These are phyloP conservation scores for Pseudorhiza aurosa DNA, from an alignment of 30 jellyfish, hydroid and myxozoan genomes.

Conservation along the genomic window DNA sequence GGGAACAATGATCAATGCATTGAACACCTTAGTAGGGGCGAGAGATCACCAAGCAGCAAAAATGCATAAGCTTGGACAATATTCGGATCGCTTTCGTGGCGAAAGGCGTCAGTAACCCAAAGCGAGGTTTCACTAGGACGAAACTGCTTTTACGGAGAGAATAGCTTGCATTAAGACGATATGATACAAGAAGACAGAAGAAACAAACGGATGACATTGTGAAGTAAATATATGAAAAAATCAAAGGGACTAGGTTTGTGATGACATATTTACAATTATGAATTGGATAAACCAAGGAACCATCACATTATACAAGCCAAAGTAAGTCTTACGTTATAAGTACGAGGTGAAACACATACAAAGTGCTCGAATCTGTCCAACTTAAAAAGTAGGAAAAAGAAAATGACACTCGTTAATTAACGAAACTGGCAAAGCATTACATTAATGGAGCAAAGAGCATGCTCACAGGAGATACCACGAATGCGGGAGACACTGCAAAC, in stretches of 20 bases:
- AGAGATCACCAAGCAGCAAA: no score
- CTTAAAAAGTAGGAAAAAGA: neutral
- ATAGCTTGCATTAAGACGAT: no score
- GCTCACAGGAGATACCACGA: neutral
- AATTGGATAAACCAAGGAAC: conserved; percentile 32
- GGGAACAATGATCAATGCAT: no score
- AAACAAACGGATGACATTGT: neutral
- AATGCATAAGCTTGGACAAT: no score
- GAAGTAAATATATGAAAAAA: conserved; percentile 33
- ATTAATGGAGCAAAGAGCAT: neutral
- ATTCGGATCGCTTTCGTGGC: no score
- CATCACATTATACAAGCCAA: conserved; percentile 47
- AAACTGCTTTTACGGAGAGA: no score
- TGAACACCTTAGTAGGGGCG: no score
- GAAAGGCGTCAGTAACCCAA: no score
- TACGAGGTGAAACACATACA: neutral
- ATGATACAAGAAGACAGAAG: neutral
- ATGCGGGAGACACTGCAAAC: neutral
- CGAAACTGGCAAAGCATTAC: neutral
- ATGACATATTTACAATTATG: conserved; percentile 59
- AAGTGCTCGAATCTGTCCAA: conserved; percentile 16
- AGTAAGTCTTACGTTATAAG: neutral
- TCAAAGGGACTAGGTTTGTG: conserved; percentile 69
- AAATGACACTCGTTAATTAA: neutral
- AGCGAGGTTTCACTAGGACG: no score